phyloP scores from a whole-genome alignment of 2,797 vertebrate genomes.

The Lutjanus argentimaculatus region DNA sequence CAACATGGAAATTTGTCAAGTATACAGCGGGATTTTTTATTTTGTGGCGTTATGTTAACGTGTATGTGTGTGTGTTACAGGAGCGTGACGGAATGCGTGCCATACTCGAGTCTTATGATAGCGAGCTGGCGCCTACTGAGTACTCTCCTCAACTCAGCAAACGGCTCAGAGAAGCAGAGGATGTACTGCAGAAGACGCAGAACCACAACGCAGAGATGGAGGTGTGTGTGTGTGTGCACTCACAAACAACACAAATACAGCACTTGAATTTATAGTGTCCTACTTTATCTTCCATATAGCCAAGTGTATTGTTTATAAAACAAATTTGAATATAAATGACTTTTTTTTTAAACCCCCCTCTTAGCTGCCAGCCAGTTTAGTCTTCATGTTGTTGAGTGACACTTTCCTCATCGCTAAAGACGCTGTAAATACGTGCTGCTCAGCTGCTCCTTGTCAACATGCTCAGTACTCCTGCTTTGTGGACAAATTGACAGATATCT shows the following conservation, averaged over 20 bases:
- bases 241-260: not conserved
- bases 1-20: not conserved
- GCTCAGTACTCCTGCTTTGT: conserved; percentile 6
- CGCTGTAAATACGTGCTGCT: conserved; percentile 6
- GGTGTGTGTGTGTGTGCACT: conserved; percentile 77
- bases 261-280: not conserved
- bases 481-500: conserved; percentile 11
- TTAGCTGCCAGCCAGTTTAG: not conserved
- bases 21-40: not conserved
- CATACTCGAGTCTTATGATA: conserved; percentile 95
- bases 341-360: not conserved
- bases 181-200: conserved; percentile 92
- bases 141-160: conserved; percentile 92
- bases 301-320: not conserved
- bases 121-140: conserved; percentile 89
- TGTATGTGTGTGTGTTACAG: conserved; percentile 77
- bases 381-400: conserved; percentile 10
- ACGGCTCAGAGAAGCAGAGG: conserved; percentile 92
- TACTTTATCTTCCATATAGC: not conserved
- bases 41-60: not conserved
- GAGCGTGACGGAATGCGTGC: conserved; percentile 95
- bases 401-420: conserved; percentile 8
- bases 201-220: conserved; percentile 91
- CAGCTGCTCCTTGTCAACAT: conserved; percentile 17
- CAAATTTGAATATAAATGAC: not conserved